Conservation (phyloP, 2,888 invertebrate species). For the Coleophora flavipennella region DNA sequence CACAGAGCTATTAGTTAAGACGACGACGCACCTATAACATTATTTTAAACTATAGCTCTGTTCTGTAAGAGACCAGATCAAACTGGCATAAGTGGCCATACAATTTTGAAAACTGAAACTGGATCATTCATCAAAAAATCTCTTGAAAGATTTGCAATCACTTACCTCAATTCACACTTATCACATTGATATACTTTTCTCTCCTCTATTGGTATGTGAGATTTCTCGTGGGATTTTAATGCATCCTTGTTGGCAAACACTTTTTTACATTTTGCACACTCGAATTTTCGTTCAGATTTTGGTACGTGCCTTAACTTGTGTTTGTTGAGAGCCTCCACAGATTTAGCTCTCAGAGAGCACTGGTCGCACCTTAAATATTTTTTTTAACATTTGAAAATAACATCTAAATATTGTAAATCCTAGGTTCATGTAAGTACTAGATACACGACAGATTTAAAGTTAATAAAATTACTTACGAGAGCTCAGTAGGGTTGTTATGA, state of each 20-base stretch:
- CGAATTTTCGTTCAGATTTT: slow-evolving; percentile 62
- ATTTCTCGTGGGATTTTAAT: slow-evolving; percentile 62
- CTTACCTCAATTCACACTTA: slow-evolving; percentile 66
- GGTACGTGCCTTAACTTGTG: slow-evolving; percentile 68
- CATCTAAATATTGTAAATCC: no score
- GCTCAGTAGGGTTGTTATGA: slow-evolving; percentile 61
- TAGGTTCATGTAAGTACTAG: no score
- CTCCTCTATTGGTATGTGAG: slow-evolving; percentile 68
- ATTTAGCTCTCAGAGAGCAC: slow-evolving; percentile 65
- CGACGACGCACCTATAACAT: no score
- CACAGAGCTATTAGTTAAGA: no score
- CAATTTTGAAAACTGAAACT: no score
- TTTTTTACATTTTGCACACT: slow-evolving; percentile 61
- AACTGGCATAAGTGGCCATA: no score
- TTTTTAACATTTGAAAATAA: background rate
- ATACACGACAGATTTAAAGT: slow-evolving; percentile 3
- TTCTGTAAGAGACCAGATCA: no score
- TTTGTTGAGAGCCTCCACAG: slow-evolving; percentile 54
- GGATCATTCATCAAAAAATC: no score
- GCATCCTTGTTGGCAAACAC: slow-evolving; percentile 61
- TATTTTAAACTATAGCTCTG: no score
- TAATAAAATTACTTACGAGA: slow-evolving; percentile 51
- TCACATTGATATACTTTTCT: slow-evolving; percentile 65
- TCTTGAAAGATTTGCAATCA: no score
- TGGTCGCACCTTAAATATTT: slow-evolving; percentile 53